Percentiles rank a stretch among this genome's conserved stretches.
phyloP scores from a whole-genome alignment of 2,797 vertebrate species.

The Peromyscus melanophrys region DNA sequence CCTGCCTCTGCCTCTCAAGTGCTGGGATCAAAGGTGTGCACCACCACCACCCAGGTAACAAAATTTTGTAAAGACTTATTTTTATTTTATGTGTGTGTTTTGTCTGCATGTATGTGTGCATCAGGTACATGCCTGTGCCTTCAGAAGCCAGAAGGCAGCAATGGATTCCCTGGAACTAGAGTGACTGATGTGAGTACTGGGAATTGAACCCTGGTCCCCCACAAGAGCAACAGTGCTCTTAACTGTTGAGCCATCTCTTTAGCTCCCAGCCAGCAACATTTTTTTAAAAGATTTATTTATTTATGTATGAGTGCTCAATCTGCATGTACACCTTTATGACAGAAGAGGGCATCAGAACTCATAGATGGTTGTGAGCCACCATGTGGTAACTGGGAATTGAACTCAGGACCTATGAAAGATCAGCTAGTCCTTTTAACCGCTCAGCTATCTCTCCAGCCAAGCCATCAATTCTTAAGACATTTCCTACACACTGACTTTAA shows the following conservation, averaged over 20 bases:
- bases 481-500: conserved; percentile 60
- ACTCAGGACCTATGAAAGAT: neutral
- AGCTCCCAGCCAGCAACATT: neutral
- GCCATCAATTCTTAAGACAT: conserved; percentile 21
- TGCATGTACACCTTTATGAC: neutral
- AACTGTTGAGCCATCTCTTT: neutral
- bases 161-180: neutral
- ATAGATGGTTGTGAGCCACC: neutral
- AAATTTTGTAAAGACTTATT: neutral
- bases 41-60: too few relatives aligned
- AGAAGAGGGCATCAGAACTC: neutral
- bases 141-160: neutral
- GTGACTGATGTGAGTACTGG: neutral
- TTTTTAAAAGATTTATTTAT: too few relatives aligned
- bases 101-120: neutral
- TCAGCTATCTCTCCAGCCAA: neutral
- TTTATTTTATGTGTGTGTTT: neutral
- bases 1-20: too few relatives aligned
- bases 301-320: neutral
- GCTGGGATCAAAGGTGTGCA: too few relatives aligned
- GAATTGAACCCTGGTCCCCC: neutral
- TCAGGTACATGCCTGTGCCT: neutral
- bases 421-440: neutral
- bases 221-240: neutral
- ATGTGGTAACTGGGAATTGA: neutral